Percentiles rank a stretch among this genome's conserved stretches.
Conservation (phyloP, 2,888 invertebrate genomes). For the Branchipolynoe longqiensis region DNA sequence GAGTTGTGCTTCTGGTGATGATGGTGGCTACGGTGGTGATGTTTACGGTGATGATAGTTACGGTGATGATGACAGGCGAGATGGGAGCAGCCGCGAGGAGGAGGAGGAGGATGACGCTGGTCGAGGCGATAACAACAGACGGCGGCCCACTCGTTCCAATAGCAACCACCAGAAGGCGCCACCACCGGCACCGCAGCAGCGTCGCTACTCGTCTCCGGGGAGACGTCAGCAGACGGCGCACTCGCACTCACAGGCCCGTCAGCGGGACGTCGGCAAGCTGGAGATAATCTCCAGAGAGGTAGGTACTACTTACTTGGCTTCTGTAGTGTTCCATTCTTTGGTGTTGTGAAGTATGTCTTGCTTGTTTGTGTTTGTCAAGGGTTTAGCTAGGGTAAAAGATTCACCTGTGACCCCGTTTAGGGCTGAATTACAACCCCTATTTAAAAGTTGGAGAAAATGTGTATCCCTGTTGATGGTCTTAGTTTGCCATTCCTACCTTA, state of each 20-base stretch:
- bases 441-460: too few species aligned
- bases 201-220: background rate
- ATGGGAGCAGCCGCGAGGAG: background rate
- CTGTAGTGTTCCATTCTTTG: background rate
- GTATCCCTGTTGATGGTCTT: too few species aligned
- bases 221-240: background rate
- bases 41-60: background rate
- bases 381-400: background rate
- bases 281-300: background rate
- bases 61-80: conserved; percentile 20
- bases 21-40: conserved; percentile 18
- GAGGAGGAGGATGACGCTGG: background rate
- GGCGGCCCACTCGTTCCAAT: background rate
- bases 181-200: background rate
- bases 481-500: too few species aligned
- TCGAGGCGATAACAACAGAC: background rate
- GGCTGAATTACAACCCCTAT: too few species aligned
- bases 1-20: background rate
- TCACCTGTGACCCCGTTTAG: too few species aligned
- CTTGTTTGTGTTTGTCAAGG: background rate
- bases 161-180: background rate
- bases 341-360: background rate
- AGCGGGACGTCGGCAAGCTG: background rate
- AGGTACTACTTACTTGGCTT: background rate
- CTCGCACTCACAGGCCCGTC: background rate